phyloP scores from a whole-genome alignment of 2,113 vertebrate species.

The Phaethornis superciliosus region DNA sequence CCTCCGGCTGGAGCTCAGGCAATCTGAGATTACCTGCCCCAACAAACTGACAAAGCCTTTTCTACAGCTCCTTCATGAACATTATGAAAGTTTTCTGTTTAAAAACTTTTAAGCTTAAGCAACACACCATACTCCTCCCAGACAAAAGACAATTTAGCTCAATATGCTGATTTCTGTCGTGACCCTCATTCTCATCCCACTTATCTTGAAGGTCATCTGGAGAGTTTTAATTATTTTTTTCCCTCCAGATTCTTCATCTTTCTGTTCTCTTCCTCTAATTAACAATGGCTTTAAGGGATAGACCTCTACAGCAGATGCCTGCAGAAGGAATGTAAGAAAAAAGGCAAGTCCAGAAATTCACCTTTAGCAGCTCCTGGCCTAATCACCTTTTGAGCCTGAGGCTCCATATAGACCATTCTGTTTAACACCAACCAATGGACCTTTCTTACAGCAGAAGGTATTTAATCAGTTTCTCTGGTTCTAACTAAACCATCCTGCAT shows the following conservation, averaged over 20 bases:
- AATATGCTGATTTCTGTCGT: not conserved
- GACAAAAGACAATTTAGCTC: not conserved
- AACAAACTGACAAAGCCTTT: not conserved
- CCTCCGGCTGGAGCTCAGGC: not conserved
- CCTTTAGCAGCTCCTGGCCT: not conserved
- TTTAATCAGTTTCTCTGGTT: conserved; percentile 1
- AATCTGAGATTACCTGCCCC: not conserved
- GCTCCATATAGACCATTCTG: not conserved
- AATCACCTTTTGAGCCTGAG: not conserved
- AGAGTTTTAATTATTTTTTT: not conserved
- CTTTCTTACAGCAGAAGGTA: not conserved
- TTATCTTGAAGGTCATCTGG: not conserved
- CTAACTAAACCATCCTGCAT: not conserved
- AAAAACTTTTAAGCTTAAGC: not conserved
- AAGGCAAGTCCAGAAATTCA: not conserved
- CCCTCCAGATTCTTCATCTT: not conserved
- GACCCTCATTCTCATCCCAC: not conserved
- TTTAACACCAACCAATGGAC: not conserved
- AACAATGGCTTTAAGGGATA: not conserved
- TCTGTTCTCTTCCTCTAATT: not conserved
- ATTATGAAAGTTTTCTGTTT: not conserved
- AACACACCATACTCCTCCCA: not conserved
- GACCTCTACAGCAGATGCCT: not conserved
- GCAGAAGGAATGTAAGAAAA: not conserved
- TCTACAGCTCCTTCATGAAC: not conserved